Evolutionary conservation across 2,888 invertebrate species (phyloP).

Genomic region (Auanema freiburgensis): DNA sequence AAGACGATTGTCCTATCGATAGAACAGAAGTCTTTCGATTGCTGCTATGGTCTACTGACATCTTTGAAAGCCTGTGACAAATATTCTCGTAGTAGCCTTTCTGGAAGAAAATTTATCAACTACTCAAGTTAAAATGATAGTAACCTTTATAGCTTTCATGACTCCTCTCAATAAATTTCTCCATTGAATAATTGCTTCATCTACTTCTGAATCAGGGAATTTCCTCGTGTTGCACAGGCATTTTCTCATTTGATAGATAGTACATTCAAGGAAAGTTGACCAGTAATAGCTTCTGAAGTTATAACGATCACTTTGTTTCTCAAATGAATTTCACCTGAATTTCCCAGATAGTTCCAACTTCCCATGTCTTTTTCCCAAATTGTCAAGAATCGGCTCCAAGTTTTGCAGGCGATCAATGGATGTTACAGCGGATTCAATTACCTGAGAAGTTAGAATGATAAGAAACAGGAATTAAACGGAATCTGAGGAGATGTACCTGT

Average conservation of each 20-base stretch:
- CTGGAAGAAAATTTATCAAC: conserved; percentile 26
- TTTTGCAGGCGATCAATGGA: conserved; percentile 43
- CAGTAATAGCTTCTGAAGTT: conserved; percentile 52
- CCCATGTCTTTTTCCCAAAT: conserved; percentile 55
- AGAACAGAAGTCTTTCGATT: no score
- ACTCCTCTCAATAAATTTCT: conserved; percentile 49
- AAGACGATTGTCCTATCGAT: no score
- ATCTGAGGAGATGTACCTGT: conserved; percentile 33
- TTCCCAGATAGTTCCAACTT: conserved; percentile 52
- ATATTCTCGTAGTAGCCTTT: conserved; percentile 51
- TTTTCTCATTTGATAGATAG: conserved; percentile 47
- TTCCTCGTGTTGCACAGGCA: conserved; percentile 26
- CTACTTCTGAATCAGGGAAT: conserved; percentile 44
- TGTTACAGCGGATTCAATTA: conserved; percentile 51
- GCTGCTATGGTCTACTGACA: conserved; percentile 27
- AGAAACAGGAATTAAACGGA: not conserved
- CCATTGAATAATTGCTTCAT: conserved; percentile 51
- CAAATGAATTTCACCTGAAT: conserved; percentile 26
- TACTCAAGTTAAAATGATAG: not conserved
- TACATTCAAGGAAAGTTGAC: conserved; percentile 55
- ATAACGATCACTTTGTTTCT: not conserved
- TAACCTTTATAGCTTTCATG: conserved; percentile 55
- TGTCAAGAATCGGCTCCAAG: conserved; percentile 52
- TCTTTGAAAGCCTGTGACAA: conserved; percentile 39
- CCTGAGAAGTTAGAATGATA: conserved; percentile 27